A percentile compares a stretch with the other conserved stretches of the same genome.
phyloP scores from a whole-genome alignment of 2,888 invertebrate species.

The Plebejus anna region DNA sequence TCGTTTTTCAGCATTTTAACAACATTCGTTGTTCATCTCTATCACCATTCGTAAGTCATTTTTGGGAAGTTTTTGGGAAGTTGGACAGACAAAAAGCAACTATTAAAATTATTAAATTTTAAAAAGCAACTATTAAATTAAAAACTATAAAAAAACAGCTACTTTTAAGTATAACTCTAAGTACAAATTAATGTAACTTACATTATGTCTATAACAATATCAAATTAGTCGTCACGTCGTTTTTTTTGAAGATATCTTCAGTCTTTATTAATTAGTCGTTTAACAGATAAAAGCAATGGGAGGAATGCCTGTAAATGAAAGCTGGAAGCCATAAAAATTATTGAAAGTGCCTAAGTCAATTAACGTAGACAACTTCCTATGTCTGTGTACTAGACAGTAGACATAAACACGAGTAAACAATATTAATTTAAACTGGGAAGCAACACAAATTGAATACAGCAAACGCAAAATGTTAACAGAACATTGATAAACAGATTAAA shows the following conservation, averaged over 20 bases:
- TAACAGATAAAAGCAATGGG: neutral
- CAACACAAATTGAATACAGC: neutral
- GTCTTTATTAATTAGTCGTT: neutral
- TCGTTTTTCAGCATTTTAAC: no score
- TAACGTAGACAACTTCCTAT: neutral
- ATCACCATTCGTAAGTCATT: no score
- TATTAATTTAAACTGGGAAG: neutral
- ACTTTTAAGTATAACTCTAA: no score
- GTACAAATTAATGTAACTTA: no score
- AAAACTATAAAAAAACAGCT: no score
- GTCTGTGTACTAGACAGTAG: neutral
- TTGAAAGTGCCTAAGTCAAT: slow-evolving; percentile 25
- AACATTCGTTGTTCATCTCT: no score
- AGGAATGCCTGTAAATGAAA: slow-evolving; percentile 13
- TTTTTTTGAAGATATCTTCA: neutral
- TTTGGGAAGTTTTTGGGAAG: no score
- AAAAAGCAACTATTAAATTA: no score
- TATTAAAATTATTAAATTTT: no score
- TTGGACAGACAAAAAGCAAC: no score
- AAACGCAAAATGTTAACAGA: neutral
- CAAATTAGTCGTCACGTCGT: no score
- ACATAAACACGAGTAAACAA: neutral
- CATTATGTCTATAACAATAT: no score
- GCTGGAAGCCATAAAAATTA: slow-evolving; percentile 7
- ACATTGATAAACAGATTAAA: neutral